These are phyloP conservation scores for Oscheius sp. DNA, from an alignment of 2,888 invertebrate species.

Conservation along the genomic window DNA sequence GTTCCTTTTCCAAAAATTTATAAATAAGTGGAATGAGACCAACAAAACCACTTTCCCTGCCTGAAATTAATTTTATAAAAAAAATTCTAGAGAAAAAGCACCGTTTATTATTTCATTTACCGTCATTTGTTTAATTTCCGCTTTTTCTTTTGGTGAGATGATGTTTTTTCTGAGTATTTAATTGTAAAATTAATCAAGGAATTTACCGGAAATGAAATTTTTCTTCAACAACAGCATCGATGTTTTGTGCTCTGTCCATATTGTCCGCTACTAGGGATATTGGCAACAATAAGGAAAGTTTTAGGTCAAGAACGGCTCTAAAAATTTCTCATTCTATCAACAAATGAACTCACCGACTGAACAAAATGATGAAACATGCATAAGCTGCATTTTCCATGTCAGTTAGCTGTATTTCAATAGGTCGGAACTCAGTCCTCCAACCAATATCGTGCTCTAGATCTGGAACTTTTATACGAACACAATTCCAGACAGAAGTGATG, in stretches of 20 bases:
- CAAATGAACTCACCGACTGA: constrained; percentile 85
- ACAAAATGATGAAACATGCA: constrained; percentile 95
- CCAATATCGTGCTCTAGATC: constrained; percentile 94
- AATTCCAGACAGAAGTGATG: constrained; percentile 70
- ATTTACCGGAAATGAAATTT: constrained; percentile 87
- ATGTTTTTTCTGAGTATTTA: background rate
- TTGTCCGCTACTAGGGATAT: constrained; percentile 81
- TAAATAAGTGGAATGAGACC: constrained; percentile 92
- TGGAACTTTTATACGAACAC: constrained; percentile 78
- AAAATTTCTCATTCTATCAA: too few species aligned
- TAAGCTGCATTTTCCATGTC: constrained; percentile 99
- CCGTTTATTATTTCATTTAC: constrained; percentile 96
- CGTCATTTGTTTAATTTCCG: constrained; percentile 79
- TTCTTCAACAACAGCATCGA: constrained; percentile 83
- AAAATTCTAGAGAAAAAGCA: constrained; percentile 69
- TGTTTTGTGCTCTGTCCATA: constrained; percentile 91
- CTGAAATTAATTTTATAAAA: constrained; percentile 34
- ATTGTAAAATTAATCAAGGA: too few species aligned
- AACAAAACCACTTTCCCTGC: constrained; percentile 85
- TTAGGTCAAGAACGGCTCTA: too few species aligned
- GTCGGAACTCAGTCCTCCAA: constrained; percentile 99
- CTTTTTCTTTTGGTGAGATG: constrained; percentile 32
- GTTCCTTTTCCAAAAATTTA: constrained; percentile 90
- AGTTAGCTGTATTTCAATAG: constrained; percentile 93
- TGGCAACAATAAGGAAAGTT: constrained; percentile 87